Base-by-base conservation (phyloP, 2,113 vertebrate species). In the Irena cyanogastra region DNA sequence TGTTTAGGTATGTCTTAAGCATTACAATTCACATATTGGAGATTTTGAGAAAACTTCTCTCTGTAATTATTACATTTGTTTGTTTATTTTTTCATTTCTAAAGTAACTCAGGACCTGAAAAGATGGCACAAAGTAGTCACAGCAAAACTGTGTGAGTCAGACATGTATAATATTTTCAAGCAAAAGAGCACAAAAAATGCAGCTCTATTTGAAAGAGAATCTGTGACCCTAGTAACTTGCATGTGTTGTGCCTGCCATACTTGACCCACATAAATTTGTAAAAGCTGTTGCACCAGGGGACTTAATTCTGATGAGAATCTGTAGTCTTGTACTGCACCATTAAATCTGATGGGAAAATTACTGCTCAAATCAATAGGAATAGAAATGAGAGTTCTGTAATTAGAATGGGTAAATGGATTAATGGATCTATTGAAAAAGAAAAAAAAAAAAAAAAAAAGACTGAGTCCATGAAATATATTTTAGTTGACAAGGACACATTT, bases 281-380 rank as follows among this genome's bases (percentile, higher is more conserved):
- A 88, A 93, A 93, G 37, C 61, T 92, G 33, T 54, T 94, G 53
- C 70, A 94, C 93, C 41, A 87, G 45, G 50, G 53, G 18, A 79
- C 47, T 64, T 93, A 68, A 78, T 87, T 91, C 44, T 60, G 57
- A 82, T 79, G 19, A 75, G n/a, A 31, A 75, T 54, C 69, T 76
- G 22, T 70, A 42, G 68, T 85, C 35, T 93, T 54, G 47, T 78
- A 84, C 39, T 59, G 49, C 35, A 74, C 21, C 35, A 75, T 86
- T 94, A 95, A 79, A 88, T 81, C 70, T 93, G 93, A 78, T 4
- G 6, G 83, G 90, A 89, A 84, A 84, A 93, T 95, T 86, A 39
- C 64, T 59, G 30, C 66, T 92, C 59, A 81, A 37, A 50, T 96
- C 39, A 76, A 83, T 61, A 92, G 74, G 57, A 87, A 83, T 44